Evolutionary conservation across 2,888 invertebrate species (phyloP), one percentile per base, ranked within the genome.

Genomic region (Exocentrus adspersus): DNA sequence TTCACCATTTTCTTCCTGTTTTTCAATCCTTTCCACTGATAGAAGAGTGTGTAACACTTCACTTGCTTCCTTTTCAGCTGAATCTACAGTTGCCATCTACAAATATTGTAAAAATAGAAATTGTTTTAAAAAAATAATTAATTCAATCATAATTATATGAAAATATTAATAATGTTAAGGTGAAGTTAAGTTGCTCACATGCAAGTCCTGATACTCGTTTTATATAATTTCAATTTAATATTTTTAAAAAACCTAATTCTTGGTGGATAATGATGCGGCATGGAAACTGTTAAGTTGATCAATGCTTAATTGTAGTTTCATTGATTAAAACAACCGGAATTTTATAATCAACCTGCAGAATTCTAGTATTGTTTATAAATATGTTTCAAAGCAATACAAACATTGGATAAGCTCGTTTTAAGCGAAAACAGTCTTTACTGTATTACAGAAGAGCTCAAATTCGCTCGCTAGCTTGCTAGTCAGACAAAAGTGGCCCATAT

Each of bases 41-140:
- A 90, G 81, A 66, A 90, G 81, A 14, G 89, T 88, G 78, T 89
- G 89, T 57, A 90, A 82, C 43, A 90, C 89, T 82, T 90, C 90
- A 76, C 89, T 90, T 16, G 90, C 90, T 79, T 90, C 90, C 80
- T 89, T 89, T 82, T 89, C 90, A 30, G 89, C 89, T 65, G 87
- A 86, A 79, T 88, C 88, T 72, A 88, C 88, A 85, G 85, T 45
- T 17, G 88, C 86, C 88, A 88, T 87, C 82, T 86, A 85, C 84
- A 80, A 83, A n/a, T n/a, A n/a, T n/a, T n/a, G n/a, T n/a, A n/a
- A n/a, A n/a, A n/a, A n/a, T n/a, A n/a, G n/a, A n/a, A n/a, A n/a
- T n/a, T n/a, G n/a, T n/a, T n/a, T n/a, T n/a, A n/a, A n/a, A n/a
- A n/a, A n/a, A n/a, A n/a, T n/a, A n/a, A n/a, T n/a, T n/a, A n/a